Conservation (phyloP, 2,113 vertebrate genomes). For the Lynx canadensis region DNA sequence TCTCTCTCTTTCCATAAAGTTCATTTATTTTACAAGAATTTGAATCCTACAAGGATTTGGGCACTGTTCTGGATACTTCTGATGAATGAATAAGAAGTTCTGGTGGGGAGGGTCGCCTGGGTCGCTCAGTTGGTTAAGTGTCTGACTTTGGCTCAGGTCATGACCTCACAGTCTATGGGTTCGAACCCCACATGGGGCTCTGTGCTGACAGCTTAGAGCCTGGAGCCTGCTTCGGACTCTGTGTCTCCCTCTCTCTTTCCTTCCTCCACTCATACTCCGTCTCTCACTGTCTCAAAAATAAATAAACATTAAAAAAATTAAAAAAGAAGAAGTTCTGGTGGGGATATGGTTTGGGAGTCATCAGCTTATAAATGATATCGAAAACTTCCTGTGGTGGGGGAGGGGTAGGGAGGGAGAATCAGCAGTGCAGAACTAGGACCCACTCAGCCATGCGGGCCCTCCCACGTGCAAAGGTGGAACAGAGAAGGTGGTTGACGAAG, state of each 20-base stretch:
- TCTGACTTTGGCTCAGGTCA: too few relatives aligned
- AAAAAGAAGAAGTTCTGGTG: not conserved
- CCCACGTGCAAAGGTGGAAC: not conserved
- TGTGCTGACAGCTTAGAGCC: too few relatives aligned
- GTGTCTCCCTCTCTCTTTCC: too few relatives aligned
- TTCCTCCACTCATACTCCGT: too few relatives aligned
- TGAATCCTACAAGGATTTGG: not conserved
- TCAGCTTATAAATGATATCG: not conserved
- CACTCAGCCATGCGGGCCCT: not conserved
- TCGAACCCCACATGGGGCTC: too few relatives aligned
- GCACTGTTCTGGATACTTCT: not conserved
- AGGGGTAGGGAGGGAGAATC: not conserved
- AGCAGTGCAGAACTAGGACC: not conserved
- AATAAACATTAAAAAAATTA: too few relatives aligned
- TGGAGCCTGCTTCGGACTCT: too few relatives aligned
- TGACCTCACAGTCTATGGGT: too few relatives aligned
- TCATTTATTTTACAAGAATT: not conserved
- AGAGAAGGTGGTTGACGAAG: not conserved
- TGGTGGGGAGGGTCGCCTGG: not conserved
- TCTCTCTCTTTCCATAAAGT: not conserved
- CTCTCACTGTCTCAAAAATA: too few relatives aligned
- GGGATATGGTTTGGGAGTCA: not conserved
- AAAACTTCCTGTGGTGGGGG: not conserved
- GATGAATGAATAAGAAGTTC: not conserved
- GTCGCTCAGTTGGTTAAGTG: too few relatives aligned